Conservation (phyloP, 1,140 invertebrate genomes). For the Trachymyrmex cornetzi region DNA sequence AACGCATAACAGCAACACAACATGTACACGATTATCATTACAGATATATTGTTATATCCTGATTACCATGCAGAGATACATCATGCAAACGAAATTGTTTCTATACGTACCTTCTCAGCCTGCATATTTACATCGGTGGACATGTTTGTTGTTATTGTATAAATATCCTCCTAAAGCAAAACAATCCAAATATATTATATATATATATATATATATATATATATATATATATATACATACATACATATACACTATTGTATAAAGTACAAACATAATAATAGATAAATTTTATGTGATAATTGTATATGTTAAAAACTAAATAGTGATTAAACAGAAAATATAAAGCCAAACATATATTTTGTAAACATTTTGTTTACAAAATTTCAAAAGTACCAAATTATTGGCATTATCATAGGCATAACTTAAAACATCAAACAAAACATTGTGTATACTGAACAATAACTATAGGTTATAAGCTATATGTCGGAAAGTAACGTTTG, state of each 20-base stretch:
- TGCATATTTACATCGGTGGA: constrained; percentile 83
- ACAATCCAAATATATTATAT: not conserved
- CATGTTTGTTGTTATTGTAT: constrained; percentile 76
- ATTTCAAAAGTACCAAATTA: not conserved
- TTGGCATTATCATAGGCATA: not conserved
- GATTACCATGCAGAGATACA: constrained; percentile 54
- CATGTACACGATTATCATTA: constrained; percentile 49
- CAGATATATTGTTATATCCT: constrained; percentile 62
- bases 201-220: not conserved
- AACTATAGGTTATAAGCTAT: not conserved
- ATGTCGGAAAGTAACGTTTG: not conserved
- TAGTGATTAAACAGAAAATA: not conserved
- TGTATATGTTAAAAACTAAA: not conserved
- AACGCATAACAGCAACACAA: constrained; percentile 64
- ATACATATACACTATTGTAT: not conserved
- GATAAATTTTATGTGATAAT: not conserved
- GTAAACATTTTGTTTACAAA: not conserved
- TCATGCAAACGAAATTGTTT: constrained; percentile 41
- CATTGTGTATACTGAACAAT: not conserved
- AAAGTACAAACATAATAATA: constrained; percentile 13
- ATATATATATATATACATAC: not conserved
- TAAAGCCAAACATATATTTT: not conserved
- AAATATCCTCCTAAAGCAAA: constrained; percentile 39
- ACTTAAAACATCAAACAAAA: not conserved
- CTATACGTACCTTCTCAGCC: constrained; percentile 80